phyloP scores from a whole-genome alignment of 2,113 vertebrate genomes.

The Marmota monax region DNA sequence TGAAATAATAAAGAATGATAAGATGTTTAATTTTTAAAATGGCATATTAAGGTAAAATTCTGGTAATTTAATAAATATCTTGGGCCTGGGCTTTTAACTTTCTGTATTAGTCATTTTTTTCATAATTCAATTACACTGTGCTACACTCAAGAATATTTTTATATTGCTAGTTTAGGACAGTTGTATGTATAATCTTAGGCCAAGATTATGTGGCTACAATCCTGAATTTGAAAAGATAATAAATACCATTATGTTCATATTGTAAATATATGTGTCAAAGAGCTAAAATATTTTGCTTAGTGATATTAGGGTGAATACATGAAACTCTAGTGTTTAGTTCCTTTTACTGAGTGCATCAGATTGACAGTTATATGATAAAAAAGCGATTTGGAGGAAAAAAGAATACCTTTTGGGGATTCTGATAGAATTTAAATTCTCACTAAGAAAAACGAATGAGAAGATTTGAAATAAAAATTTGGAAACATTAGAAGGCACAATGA shows the following conservation, averaged over 20 bases:
- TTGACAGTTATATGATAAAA: slow-evolving; percentile 47
- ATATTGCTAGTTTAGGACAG: neutral
- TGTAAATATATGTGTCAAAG: neutral
- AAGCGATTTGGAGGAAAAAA: neutral
- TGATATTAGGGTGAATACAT: neutral
- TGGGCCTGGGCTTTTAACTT: neutral
- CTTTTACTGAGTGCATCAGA: neutral
- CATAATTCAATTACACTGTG: slow-evolving; percentile 4
- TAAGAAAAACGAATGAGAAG: slow-evolving; percentile 26
- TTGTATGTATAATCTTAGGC: neutral
- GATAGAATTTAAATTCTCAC: neutral
- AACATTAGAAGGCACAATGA: neutral
- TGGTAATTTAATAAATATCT: neutral
- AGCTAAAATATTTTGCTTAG: neutral
- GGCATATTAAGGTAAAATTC: slow-evolving; percentile 31
- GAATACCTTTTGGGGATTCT: neutral
- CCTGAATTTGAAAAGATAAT: neutral
- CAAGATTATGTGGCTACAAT: neutral
- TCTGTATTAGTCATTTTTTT: neutral
- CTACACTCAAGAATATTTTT: slow-evolving; percentile 9
- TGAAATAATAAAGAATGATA: neutral
- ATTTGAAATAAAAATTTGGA: slow-evolving; percentile 29
- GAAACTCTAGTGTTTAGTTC: neutral
- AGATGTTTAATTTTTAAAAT: slow-evolving; percentile 52
- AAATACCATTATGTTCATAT: neutral